Evolutionary conservation across 2,888 invertebrate genomes (phyloP), one percentile per base, ranked within the genome.

Genomic region (Graphium colonna): DNA sequence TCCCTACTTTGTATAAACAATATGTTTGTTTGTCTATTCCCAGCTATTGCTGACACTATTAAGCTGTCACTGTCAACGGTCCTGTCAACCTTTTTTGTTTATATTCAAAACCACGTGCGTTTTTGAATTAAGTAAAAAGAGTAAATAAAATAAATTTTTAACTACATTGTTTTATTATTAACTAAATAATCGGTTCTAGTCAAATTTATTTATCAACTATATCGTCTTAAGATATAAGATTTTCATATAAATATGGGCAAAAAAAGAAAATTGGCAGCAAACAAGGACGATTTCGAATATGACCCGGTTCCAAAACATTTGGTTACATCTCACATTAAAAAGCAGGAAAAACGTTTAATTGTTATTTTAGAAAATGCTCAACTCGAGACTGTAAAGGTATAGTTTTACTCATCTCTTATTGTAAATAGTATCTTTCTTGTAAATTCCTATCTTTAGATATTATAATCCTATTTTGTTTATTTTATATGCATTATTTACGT

Each of bases 361-460:
- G 93, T 99, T 38, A 93, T 99, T 55, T 84, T 99, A 51, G 98
- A 98, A 88, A 94, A 95, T 54, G 98, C 99, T 2, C 98, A 98
- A 71, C 82, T 99, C 49, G 99, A 99, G 90, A 96, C 97, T 40
- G 97, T 98, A 0, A 99, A 98, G 92, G 98, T 98, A 79, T 65
- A 61, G 51, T 56, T 53, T 48, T 54, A 46, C 41, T 38, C 42
- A 15, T 28, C 33, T 43, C 39, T 43, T 41, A 17, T 21, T 45
- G 9, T 16, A 52, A n/a, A 38, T 43, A 12, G 5, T 28, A 28
- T 28, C 8, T 28, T 28, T n/a, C n/a, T n/a, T n/a, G n/a, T n/a
- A n/a, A n/a, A n/a, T n/a, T n/a, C n/a, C n/a, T n/a, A n/a, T n/a
- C n/a, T n/a, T n/a, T n/a, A n/a, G n/a, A n/a, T n/a, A n/a, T n/a